Percentiles rank a stretch among this genome's conserved stretches.
phyloP scores from a whole-genome alignment of 2,797 vertebrate species.

The Margarornis squamiger region DNA sequence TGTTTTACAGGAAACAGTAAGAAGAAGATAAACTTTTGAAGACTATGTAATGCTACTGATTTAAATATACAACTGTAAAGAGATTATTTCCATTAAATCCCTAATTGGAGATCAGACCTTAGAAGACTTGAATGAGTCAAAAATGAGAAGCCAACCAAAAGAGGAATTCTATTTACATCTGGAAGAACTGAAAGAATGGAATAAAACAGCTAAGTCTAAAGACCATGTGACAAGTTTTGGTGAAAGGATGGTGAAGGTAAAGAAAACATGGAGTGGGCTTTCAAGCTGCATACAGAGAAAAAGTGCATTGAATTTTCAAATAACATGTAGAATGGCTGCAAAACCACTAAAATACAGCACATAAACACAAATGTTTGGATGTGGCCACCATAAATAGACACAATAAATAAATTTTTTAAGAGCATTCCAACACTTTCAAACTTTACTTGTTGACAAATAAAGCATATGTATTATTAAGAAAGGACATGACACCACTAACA shows the following conservation, averaged over 20 bases:
- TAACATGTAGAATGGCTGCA: background rate
- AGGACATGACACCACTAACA: background rate
- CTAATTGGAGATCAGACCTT: background rate
- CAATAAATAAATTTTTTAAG: background rate
- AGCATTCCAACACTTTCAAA: background rate
- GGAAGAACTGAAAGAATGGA: background rate
- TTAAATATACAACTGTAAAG: background rate
- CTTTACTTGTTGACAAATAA: background rate
- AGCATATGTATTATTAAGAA: background rate
- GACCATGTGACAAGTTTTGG: background rate
- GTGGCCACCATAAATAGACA: background rate
- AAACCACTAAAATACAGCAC: background rate
- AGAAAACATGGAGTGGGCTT: background rate
- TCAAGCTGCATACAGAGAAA: background rate
- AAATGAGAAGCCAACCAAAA: background rate
- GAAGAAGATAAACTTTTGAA: background rate
- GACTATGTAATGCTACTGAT: rapidly evolving
- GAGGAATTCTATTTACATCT: background rate
- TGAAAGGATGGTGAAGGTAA: background rate
- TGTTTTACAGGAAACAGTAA: background rate
- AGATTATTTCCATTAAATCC: background rate
- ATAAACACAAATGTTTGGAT: background rate
- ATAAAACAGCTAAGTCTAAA: background rate
- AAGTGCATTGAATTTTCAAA: background rate
- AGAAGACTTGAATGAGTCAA: background rate